Evolutionary conservation across 1,140 invertebrate species (phyloP).

Genomic region (Bombus consobrinus): DNA sequence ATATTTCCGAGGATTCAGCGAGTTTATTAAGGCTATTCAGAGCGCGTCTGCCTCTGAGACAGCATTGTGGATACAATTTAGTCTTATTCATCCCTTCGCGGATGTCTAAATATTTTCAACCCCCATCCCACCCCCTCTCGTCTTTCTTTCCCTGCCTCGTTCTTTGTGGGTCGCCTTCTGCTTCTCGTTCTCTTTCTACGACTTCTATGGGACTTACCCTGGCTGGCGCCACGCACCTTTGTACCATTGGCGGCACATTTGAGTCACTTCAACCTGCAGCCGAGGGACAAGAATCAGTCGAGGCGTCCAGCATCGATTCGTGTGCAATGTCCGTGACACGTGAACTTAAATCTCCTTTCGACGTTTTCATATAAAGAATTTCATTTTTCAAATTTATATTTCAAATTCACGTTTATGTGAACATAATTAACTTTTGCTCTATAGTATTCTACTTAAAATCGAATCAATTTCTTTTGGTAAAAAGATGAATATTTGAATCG

Average conservation of each 20-base stretch:
- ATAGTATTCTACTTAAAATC: too few relatives aligned
- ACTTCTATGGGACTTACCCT: slow-evolving; percentile 38
- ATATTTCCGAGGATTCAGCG: slow-evolving; percentile 82
- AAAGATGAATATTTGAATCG: too few relatives aligned
- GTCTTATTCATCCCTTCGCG: slow-evolving; percentile 81
- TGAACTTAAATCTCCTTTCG: neutral
- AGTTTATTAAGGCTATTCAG: slow-evolving; percentile 83
- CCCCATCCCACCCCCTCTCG: slow-evolving; percentile 57
- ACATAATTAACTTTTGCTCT: too few relatives aligned
- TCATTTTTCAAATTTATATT: neutral
- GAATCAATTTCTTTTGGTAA: too few relatives aligned
- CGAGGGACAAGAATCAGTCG: slow-evolving; percentile 3
- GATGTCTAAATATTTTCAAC: slow-evolving; percentile 83
- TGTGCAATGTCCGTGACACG: neutral
- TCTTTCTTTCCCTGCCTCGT: slow-evolving; percentile 40
- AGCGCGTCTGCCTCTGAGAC: slow-evolving; percentile 78
- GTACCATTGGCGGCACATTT: slow-evolving; percentile 14
- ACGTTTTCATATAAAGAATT: neutral
- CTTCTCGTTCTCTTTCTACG: slow-evolving; percentile 19
- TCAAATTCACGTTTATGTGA: too few relatives aligned
- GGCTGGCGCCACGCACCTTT: slow-evolving; percentile 11
- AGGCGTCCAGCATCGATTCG: neutral
- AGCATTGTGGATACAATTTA: slow-evolving; percentile 83
- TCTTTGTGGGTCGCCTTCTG: slow-evolving; percentile 29
- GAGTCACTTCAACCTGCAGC: slow-evolving; percentile 7